Evolutionary conservation across 2,888 invertebrate species (phyloP).

Genomic region (Papilio gigon): DNA sequence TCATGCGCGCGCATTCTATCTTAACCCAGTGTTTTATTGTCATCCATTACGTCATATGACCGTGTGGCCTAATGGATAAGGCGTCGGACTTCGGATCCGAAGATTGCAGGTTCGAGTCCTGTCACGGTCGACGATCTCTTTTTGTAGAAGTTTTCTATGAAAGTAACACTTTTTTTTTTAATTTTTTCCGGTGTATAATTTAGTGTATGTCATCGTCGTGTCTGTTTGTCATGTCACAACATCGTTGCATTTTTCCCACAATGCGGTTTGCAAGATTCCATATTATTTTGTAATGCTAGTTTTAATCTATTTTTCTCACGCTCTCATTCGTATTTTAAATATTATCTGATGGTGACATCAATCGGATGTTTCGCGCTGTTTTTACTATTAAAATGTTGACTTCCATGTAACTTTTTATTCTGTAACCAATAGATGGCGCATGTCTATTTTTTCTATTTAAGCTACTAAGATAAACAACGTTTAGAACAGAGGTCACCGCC

Average conservation of each 20-base stretch:
- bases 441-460: neutral
- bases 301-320: neutral
- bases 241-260: neutral
- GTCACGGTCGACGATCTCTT: conserved; percentile 81
- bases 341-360: neutral
- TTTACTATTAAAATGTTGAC: neutral
- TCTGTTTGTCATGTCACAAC: neutral
- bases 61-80: conserved; percentile 89
- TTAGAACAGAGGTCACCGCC: neutral
- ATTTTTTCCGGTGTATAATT: conserved; percentile 40
- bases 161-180: neutral
- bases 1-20: conserved; percentile 44
- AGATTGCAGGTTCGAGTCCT: conserved; percentile 88
- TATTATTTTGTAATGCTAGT: neutral
- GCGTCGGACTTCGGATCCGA: conserved; percentile 89
- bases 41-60: conserved; percentile 56
- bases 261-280: neutral
- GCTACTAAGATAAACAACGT: neutral
- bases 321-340: neutral
- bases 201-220: neutral
- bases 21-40: conserved; percentile 42
- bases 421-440: neutral
- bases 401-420: neutral
- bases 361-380: neutral
- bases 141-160: neutral